These are phyloP conservation scores for Parnassius smintheus DNA, from an alignment of 2,888 invertebrate species.

Conservation along the genomic window DNA sequence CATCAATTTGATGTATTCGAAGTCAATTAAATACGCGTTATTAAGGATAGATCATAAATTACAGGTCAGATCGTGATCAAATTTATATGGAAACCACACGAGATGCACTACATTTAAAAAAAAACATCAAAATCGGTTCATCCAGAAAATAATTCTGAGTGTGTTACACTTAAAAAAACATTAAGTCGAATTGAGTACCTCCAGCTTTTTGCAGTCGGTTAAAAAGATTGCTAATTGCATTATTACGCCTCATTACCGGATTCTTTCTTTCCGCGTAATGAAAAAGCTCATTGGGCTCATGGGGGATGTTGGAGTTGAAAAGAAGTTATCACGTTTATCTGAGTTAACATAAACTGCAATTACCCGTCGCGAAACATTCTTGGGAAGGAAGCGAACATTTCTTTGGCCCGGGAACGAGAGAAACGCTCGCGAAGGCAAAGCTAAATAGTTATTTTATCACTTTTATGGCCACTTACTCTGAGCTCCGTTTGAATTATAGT, in stretches of 20 bases:
- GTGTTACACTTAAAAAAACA: too few species aligned
- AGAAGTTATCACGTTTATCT: slow-evolving; percentile 61
- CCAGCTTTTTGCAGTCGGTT: too few species aligned
- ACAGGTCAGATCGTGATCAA: too few species aligned
- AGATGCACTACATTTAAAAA: too few species aligned
- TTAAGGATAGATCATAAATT: too few species aligned
- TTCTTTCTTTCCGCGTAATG: slow-evolving; percentile 7
- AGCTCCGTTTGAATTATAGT: slow-evolving; percentile 62
- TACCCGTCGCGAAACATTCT: slow-evolving; percentile 66
- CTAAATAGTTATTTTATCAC: slow-evolving; percentile 79
- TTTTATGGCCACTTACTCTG: slow-evolving; percentile 72
- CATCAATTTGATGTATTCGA: too few species aligned
- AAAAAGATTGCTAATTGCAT: neutral
- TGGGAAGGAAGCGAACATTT: slow-evolving; percentile 63
- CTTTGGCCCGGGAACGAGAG: slow-evolving; percentile 43
- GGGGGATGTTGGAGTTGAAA: slow-evolving; percentile 28
- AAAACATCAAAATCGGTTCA: too few species aligned
- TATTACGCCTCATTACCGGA: slow-evolving; percentile 1
- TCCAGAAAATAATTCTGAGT: too few species aligned
- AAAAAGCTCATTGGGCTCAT: neutral
- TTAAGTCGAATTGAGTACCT: too few species aligned
- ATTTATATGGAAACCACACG: too few species aligned
- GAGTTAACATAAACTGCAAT: slow-evolving; percentile 70
- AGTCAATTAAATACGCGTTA: too few species aligned
- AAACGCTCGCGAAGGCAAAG: slow-evolving; percentile 58